These are phyloP conservation scores for Hylyphantes graminicola DNA, from an alignment of 1,140 invertebrate species.

Conservation along the genomic window DNA sequence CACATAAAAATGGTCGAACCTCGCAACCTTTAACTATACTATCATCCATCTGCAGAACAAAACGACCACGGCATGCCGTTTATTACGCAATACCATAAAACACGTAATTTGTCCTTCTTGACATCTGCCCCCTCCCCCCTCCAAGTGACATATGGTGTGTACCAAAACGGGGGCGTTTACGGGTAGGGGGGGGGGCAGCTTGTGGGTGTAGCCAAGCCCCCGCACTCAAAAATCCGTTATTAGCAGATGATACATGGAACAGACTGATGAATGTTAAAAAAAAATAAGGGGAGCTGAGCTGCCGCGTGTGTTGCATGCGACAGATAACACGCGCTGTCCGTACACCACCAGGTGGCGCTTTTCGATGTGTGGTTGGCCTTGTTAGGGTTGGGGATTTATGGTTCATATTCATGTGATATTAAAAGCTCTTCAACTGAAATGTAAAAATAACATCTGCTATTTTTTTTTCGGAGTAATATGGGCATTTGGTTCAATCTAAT, in stretches of 20 bases:
- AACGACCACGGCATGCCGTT: conserved; percentile 4
- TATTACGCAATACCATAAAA: conserved; percentile 38
- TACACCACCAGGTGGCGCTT: conserved; percentile 23
- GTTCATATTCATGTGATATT: too few species aligned
- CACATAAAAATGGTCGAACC: too few species aligned
- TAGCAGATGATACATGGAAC: conserved; percentile 49
- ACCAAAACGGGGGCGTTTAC: conserved; percentile 39
- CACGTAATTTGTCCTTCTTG: conserved; percentile 27
- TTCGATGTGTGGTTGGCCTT: background rate
- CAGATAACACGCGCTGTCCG: background rate
- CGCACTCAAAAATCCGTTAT: conserved; percentile 42
- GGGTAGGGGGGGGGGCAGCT: background rate
- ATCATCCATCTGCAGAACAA: background rate
- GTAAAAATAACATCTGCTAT: too few species aligned
- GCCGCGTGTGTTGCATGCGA: background rate
- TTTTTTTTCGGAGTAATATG: too few species aligned
- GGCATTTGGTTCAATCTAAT: too few species aligned
- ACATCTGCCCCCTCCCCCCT: conserved; percentile 9
- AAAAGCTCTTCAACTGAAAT: too few species aligned
- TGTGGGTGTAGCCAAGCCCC: background rate
- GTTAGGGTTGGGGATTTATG: background rate
- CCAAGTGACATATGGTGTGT: conserved; percentile 53
- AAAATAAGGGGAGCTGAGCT: conserved; percentile 2
- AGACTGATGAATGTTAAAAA: conserved; percentile 14
- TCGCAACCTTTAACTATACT: too few species aligned